Evolutionary conservation across 2,888 invertebrate species (phyloP).

Genomic region (Asteroscopus sphinx): DNA sequence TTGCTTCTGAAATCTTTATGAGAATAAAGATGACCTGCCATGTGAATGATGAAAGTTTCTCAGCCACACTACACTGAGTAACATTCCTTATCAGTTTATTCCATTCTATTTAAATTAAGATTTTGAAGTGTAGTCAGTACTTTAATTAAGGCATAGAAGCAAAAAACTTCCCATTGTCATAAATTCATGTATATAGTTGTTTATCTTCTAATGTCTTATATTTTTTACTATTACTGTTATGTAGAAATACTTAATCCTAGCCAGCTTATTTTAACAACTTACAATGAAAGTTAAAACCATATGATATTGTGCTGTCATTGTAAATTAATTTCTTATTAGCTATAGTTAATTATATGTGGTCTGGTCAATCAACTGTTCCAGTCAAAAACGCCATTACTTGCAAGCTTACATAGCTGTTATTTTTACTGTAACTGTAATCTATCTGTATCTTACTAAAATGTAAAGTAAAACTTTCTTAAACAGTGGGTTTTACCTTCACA

Average conservation of each 20-base stretch:
- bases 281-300: not conserved
- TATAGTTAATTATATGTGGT: constrained; percentile 14
- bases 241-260: constrained; percentile 17
- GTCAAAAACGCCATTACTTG: constrained; percentile 6
- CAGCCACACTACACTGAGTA: constrained; percentile 21
- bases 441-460: not conserved
- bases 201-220: not conserved
- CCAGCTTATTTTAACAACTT: constrained; percentile 1
- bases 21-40: constrained; percentile 41
- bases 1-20: constrained; percentile 52
- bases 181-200: not conserved
- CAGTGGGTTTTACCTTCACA: constrained; percentile 15
- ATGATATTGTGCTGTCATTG: not conserved
- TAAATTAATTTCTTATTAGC: not conserved
- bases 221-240: constrained; percentile 11
- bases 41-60: constrained; percentile 41
- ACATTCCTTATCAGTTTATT: constrained; percentile 17
- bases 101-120: constrained; percentile 2
- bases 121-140: constrained; percentile 1
- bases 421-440: constrained; percentile 9
- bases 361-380: constrained; percentile 11
- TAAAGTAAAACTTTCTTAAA: not conserved
- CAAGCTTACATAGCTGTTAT: not conserved
- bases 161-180: not conserved
- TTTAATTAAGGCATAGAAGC: not conserved